Percentiles rank a stretch among this genome's conserved stretches.
Conservation (phyloP, 2,797 vertebrate genomes). For the Hirundo rustica region DNA sequence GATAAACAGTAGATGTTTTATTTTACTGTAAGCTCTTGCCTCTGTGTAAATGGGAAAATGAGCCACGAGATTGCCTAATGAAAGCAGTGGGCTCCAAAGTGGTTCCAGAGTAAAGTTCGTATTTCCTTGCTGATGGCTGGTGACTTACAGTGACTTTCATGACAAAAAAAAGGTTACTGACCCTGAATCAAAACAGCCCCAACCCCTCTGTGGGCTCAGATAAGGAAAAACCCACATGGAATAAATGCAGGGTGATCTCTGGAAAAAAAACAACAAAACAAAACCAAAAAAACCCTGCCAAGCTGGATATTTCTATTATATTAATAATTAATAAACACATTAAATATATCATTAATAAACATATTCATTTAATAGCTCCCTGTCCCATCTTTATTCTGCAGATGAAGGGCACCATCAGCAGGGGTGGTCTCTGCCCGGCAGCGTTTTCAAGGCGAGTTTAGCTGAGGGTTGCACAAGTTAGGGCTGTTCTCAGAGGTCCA, state of each 20-base stretch:
- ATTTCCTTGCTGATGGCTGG: not conserved
- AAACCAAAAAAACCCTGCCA: not conserved
- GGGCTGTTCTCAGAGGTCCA: not conserved
- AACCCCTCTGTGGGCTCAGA: not conserved
- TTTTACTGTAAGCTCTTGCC: not conserved
- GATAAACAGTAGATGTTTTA: not conserved
- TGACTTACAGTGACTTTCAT: not conserved
- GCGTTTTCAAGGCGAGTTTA: constrained; percentile 35
- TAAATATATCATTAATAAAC: not conserved
- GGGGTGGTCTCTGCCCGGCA: constrained; percentile 31
- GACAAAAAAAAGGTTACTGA: not conserved
- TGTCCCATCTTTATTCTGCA: not conserved
- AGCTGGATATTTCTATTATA: not conserved
- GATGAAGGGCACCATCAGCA: not conserved
- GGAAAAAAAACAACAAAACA: not conserved
- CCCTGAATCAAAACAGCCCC: not conserved
- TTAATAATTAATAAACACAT: not conserved
- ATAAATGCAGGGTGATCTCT: not conserved
- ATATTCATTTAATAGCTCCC: not conserved
- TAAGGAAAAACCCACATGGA: not conserved
- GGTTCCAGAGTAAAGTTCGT: not conserved
- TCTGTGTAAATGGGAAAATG: not conserved
- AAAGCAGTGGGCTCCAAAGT: not conserved
- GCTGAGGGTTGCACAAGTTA: not conserved
- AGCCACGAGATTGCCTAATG: not conserved